These are phyloP conservation scores for Heliornis fulica DNA, from an alignment of 2,113 vertebrate species.

Conservation along the genomic window DNA sequence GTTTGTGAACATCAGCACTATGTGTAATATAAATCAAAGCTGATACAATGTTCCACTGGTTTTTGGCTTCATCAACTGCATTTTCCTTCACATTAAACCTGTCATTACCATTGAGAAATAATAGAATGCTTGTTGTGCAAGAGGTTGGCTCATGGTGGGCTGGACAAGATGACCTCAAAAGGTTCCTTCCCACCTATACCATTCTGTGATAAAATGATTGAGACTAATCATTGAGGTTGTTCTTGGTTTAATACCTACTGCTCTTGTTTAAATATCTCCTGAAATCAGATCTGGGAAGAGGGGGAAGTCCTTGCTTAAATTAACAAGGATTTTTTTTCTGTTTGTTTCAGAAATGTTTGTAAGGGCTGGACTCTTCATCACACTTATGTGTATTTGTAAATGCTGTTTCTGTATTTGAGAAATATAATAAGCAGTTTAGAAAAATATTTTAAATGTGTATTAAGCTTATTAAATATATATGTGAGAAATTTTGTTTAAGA, in stretches of 20 bases:
- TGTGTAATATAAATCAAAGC: background rate
- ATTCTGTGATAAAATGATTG: background rate
- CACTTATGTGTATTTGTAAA: background rate
- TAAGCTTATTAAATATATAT: background rate
- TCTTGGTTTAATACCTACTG: background rate
- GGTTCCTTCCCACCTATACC: background rate
- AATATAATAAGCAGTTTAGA: background rate
- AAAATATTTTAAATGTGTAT: background rate
- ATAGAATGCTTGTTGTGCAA: background rate
- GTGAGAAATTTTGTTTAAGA: background rate
- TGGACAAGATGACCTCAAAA: background rate
- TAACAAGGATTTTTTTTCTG: background rate
- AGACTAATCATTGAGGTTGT: background rate
- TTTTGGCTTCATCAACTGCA: fast-evolving
- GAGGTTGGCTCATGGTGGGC: background rate
- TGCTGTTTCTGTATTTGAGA: background rate
- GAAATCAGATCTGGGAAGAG: background rate
- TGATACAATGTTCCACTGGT: no score
- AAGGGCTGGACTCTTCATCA: background rate
- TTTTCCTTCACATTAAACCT: background rate
- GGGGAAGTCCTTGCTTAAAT: background rate
- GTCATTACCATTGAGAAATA: background rate
- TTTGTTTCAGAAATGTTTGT: background rate
- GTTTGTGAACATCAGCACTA: background rate
- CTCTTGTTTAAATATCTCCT: background rate